Base-by-base conservation (phyloP, 2,888 invertebrate genomes). In the Cheilosia urbana region DNA sequence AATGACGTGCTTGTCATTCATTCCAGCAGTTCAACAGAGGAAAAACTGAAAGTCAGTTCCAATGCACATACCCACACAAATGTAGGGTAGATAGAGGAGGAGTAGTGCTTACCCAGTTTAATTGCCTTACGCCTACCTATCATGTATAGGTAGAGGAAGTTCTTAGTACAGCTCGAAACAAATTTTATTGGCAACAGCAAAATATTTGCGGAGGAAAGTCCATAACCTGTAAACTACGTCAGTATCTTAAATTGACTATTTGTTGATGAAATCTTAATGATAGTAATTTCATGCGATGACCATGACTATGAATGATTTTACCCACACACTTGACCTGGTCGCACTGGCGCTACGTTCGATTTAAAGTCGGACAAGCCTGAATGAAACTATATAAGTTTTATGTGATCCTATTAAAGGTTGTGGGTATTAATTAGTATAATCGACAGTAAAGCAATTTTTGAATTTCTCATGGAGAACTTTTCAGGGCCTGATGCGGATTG, bases 101-200 rank as follows among this genome's bases (percentile, higher is more conserved):
- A 60, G 19, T 42, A 17, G 21, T 60, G 42, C 21, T 42, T 57
- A 42, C 19, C 7, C 21, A 60, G 24, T 60, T 40, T 40, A 24
- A 60, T 42, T 42, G 24, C 21, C 21, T 60, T 42, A 42, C 60
- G 24, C 60, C 2, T n/a, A 34, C 34, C 9, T 9, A 34, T 34
- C 34, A 34, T 9, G 34, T 9, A 30, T 30, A 2, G 27, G 27
- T 5, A 27, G 2, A 34, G 34, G 34, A 9, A 11, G 34, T 11
- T 34, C 11, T 11, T 11, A 11, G 9, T 37, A 37, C 15, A 60
- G 19, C 19, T 4, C 5, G 21, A 21, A 21, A 4, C 4, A 7
- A 49, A 11, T 49, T 19, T 49, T 21, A 11, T 11, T 11, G 21
- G 49, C 9, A 11, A 49, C 11, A 19, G 27, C 2, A 9, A 5